A percentile compares a stretch with the other conserved stretches of the same genome.
Conservation (phyloP, 2,797 vertebrate genomes). For the Argya squamiceps region DNA sequence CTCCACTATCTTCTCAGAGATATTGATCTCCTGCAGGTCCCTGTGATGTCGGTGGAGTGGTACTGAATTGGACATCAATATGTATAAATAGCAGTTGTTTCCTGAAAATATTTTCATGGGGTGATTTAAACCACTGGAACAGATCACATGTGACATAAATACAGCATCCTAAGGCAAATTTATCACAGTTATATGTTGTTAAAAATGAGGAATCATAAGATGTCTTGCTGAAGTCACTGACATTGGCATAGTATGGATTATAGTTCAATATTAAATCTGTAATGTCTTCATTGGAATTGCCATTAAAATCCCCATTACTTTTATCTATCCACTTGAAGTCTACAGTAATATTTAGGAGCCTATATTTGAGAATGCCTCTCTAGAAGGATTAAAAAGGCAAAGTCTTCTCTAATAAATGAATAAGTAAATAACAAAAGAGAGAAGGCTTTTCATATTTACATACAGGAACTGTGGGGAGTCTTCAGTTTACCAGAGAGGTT, state of each 20-base stretch:
- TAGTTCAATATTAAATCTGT: not conserved
- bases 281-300: not conserved
- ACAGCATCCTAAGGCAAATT: not conserved
- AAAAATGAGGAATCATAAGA: not conserved
- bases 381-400: not conserved
- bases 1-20: not conserved
- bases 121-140: not conserved
- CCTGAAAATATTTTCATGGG: not conserved
- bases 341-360: not conserved
- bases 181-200: not conserved
- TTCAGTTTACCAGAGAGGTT: not conserved
- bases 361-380: not conserved
- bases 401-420: not conserved
- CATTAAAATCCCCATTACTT: not conserved
- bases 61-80: not conserved
- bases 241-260: not conserved
- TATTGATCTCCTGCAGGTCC: not conserved
- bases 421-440: not conserved
- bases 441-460: not conserved
- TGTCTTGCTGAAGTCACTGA: not conserved
- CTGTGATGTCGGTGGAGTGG: not conserved
- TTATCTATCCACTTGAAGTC: not conserved
- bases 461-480: not conserved
- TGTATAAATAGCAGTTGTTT: slow-evolving; percentile 16
- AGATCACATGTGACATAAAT: not conserved